Evolutionary conservation across 2,797 vertebrate species (phyloP).

Genomic region (Ctenosaura bakeri): DNA sequence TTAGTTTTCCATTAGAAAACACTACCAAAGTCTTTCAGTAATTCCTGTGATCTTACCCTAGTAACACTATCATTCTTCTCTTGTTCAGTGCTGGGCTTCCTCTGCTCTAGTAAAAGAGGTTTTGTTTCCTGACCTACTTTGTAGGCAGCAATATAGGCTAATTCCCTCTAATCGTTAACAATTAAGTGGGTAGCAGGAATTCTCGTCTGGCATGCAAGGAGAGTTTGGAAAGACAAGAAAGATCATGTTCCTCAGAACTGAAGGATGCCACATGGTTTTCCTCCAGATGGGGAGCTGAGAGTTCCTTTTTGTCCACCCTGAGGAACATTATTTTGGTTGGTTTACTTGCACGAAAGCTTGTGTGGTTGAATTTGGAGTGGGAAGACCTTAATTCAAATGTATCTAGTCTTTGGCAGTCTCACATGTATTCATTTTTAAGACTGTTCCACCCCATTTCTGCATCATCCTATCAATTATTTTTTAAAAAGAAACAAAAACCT

Average conservation of each 20-base stretch:
- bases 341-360: not conserved
- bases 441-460: not conserved
- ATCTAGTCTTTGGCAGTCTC: not conserved
- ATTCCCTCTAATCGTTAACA: slow-evolving; percentile 30
- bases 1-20: not conserved
- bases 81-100: not conserved
- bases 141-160: slow-evolving; percentile 19
- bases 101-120: not conserved
- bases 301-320: not conserved
- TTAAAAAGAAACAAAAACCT: not conserved
- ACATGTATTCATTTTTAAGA: not conserved
- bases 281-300: not conserved
- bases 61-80: not conserved
- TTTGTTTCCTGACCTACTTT: slow-evolving; percentile 31
- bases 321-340: not conserved
- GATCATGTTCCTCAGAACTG: not conserved
- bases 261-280: not conserved
- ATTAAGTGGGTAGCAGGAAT: slow-evolving; percentile 1
- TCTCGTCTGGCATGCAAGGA: not conserved
- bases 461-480: not conserved
- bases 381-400: not conserved
- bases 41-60: not conserved
- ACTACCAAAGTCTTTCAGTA: not conserved
- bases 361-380: no score
- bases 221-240: not conserved